Evolutionary conservation across 2,888 invertebrate species (phyloP), one percentile per base, ranked within the genome.

Genomic region (Ectemnius continuus): DNA sequence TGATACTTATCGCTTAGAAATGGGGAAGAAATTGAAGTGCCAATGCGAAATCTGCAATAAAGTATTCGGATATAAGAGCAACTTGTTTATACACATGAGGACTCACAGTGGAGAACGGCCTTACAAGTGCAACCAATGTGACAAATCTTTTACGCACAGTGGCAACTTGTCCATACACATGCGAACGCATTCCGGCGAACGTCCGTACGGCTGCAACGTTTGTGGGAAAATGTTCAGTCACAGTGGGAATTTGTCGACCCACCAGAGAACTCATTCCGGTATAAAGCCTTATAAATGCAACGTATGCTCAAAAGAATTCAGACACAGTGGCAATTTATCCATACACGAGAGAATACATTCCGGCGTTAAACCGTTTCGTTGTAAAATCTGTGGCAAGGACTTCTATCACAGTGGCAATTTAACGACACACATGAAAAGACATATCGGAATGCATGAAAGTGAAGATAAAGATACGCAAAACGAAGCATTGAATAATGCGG

Each of bases 161-260:
- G 91, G 91, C 2, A 91, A 91, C 72, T 78, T 91, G 73, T 89
- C 90, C 13, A 90, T 91, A 65, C 91, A 91, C 61, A 90, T 90
- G 90, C 85, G 91, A 79, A 91, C 90, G 14, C 91, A 91, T 76
- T 89, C 89, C 13, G 90, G 91, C 14, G 91, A 91, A 79, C 81
- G 91, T n/a, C 90, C 91, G 1, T 91, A 90, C 58, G 87, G 89
- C 36, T 91, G 91, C 69, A 88, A 91, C 74, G 85, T 90, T 72
- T 91, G 91, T 76, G 91, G 91, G 4, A 91, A 91, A 81, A 89
- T 89, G 89, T 91, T 91, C 68, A 90, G 91, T 64, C 91, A 91
- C 60, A 90, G 89, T 79, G 91, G 91, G 26, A 91, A 91, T 79
- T 77, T 90, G 3, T 90, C 90, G 0, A 91, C 91, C 0, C 91